These are phyloP conservation scores for Busseola fusca DNA, from an alignment of 2,888 invertebrate species.

Conservation along the genomic window DNA sequence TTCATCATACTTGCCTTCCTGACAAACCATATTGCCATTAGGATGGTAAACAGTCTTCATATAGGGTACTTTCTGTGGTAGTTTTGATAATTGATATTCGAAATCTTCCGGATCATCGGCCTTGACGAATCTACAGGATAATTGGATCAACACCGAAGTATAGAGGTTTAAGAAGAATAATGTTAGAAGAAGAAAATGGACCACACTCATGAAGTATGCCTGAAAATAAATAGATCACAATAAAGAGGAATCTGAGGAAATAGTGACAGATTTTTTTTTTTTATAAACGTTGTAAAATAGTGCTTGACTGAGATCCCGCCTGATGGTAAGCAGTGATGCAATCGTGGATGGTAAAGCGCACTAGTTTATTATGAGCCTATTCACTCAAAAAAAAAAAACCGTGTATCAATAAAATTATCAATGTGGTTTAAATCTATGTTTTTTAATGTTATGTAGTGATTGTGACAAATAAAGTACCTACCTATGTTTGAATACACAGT, in stretches of 20 bases:
- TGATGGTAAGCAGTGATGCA: too few species aligned
- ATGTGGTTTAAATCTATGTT: not conserved
- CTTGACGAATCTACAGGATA: slow-evolving; percentile 81
- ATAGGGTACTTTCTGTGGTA: slow-evolving; percentile 69
- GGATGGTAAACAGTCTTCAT: slow-evolving; percentile 73
- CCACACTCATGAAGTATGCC: slow-evolving; percentile 86
- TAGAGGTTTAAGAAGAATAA: slow-evolving; percentile 85
- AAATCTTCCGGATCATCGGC: slow-evolving; percentile 73
- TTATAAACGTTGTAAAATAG: too few species aligned
- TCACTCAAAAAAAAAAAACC: too few species aligned
- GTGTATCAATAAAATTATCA: too few species aligned
- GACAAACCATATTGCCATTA: slow-evolving; percentile 82
- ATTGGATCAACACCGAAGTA: slow-evolving; percentile 78
- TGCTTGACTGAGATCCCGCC: too few species aligned
- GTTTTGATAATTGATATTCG: slow-evolving; percentile 58
- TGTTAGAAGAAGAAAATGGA: slow-evolving; percentile 84
- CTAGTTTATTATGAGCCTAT: too few species aligned
- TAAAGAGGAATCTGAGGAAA: not conserved
- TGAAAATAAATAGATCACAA: slow-evolving; percentile 62
- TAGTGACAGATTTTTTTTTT: too few species aligned
- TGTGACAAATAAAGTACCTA: not conserved
- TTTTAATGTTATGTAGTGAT: not conserved
- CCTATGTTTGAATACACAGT: not conserved
- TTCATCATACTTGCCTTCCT: slow-evolving; percentile 68
- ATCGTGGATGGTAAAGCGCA: too few species aligned